Conservation (phyloP, 2,113 vertebrate species). For the Rhabdomys dilectus region DNA sequence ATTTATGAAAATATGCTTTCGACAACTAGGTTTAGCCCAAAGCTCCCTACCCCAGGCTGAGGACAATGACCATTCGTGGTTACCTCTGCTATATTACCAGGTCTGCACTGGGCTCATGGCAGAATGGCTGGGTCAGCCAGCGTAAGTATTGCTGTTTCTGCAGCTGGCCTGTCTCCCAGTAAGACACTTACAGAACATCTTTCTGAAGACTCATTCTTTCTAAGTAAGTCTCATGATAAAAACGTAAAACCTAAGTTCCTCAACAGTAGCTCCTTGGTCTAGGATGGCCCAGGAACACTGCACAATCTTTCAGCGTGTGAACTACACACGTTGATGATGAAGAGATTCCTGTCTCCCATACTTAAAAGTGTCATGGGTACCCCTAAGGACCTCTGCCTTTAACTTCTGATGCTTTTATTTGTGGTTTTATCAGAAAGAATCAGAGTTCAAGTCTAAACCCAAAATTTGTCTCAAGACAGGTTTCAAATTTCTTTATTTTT, state of each 20-base stretch:
- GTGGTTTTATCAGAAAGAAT: slow-evolving; percentile 22
- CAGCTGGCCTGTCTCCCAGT: neutral
- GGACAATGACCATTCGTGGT: accelerated
- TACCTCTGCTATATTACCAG: neutral
- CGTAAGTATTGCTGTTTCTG: neutral
- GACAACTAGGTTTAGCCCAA: neutral
- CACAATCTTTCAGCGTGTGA: neutral
- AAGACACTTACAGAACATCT: neutral
- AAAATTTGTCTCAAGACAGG: neutral
- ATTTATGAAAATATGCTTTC: slow-evolving; percentile 24
- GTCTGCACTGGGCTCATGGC: accelerated
- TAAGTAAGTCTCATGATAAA: neutral
- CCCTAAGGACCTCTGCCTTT: neutral
- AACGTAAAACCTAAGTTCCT: neutral
- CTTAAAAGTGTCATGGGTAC: neutral
- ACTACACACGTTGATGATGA: neutral
- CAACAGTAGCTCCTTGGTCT: neutral
- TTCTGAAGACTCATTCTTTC: neutral
- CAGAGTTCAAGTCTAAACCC: neutral
- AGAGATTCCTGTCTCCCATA: neutral
- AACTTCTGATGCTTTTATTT: neutral
- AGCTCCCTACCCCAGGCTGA: neutral
- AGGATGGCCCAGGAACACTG: neutral
- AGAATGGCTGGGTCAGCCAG: neutral
- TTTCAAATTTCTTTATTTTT: neutral